These are phyloP conservation scores for Phyllostomus hastatus DNA, from an alignment of 2,113 vertebrate genomes.

Conservation along the genomic window DNA sequence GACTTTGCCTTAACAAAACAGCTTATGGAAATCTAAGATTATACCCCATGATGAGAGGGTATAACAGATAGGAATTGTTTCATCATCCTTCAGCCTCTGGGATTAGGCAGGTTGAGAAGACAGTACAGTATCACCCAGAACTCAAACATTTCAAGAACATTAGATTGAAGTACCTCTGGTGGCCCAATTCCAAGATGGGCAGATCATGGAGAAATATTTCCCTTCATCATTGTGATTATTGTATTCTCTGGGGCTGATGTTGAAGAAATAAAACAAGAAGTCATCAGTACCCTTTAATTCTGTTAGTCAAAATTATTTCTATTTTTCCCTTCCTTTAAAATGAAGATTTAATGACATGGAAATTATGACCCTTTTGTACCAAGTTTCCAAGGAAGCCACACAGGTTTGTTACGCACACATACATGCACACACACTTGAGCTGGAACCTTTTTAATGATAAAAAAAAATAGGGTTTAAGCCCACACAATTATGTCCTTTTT, in stretches of 20 bases:
- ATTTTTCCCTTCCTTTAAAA: not conserved
- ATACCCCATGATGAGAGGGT: not conserved
- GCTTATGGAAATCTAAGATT: not conserved
- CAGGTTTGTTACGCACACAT: not conserved
- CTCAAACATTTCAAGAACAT: not conserved
- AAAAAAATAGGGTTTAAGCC: not conserved
- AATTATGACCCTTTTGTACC: not conserved
- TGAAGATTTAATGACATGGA: not conserved
- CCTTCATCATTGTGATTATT: not conserved
- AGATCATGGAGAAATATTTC: not conserved
- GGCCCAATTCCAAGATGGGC: not conserved
- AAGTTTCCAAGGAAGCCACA: not conserved
- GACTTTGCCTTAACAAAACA: not conserved
- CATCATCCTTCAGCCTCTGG: not conserved
- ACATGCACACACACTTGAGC: not conserved
- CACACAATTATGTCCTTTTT: not conserved
- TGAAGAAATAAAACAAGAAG: not conserved
- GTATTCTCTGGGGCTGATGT: not conserved
- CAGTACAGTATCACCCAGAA: not conserved
- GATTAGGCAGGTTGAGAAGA: not conserved
- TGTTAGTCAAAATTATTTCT: not conserved
- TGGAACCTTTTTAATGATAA: conserved; percentile 9
- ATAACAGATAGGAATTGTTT: not conserved
- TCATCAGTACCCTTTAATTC: not conserved
- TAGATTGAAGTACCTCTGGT: not conserved